Evolutionary conservation across 2,113 vertebrate species (phyloP), one percentile per base, ranked within the genome.

Genomic region (Egretta garzetta): DNA sequence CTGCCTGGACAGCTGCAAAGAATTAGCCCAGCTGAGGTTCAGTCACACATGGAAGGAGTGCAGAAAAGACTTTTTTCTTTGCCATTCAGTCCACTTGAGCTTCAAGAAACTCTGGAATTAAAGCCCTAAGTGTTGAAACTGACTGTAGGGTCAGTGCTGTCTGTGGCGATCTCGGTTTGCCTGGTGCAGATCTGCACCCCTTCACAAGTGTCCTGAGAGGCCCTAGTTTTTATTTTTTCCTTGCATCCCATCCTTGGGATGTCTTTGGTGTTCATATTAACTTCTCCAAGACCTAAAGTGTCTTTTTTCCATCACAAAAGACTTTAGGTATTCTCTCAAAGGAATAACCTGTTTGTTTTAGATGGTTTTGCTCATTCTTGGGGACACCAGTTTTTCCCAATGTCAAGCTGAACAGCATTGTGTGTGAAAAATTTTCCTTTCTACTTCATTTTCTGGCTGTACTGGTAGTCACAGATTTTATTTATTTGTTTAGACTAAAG

Each of bases 1-100:
- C 91, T 94, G 91, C 86, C 91, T 77, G 64, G 52, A n/a, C 89
- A 95, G 93, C 80, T 96, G 84, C 83, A 92, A 89, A 96, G 76
- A 62, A 79, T 93, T 92, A 96, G n/a, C 52, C 45, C 49, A 86
- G 59, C 74, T 75, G 49, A 96, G 30, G 30, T 83, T 82, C 74
- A 76, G 52, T n/a, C 63, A 41, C 23, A 43, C 19, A 83, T 15
- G 28, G 24, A 35, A 66, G 8, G n/a, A 84, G 28, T 10, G 16
- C 35, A 92, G 63, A 88, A 70, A 88, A 76, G 1, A 23, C 13
- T 32, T 32, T 64, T 27, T 73, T 92, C 80, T 74, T 70, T 24
- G 7, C 58, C 20, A 56, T 76, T 86, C 39, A 76, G 30, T 49
- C 55, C 55, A 55, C 14, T 91, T 3, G 8, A 43, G 22, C 33